phyloP scores from a whole-genome alignment of 2,797 vertebrate genomes.

The Syngnathus acus region DNA sequence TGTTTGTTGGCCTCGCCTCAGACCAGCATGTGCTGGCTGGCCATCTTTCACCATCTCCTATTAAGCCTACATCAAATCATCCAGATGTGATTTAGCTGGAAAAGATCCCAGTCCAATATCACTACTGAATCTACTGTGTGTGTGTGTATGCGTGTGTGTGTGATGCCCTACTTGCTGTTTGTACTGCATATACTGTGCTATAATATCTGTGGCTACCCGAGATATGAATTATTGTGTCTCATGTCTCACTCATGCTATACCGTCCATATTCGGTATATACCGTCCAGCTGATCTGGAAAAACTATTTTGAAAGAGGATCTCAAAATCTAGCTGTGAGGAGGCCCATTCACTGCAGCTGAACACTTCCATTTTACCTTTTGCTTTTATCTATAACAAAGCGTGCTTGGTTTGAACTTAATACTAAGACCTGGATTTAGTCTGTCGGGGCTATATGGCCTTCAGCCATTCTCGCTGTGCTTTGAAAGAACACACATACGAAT shows the following conservation, averaged over 20 bases:
- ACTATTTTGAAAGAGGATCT: conserved; percentile 20
- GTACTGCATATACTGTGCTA: not conserved
- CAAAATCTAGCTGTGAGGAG: conserved; percentile 13
- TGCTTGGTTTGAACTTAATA: not conserved
- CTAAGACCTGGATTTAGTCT: conserved; percentile 6
- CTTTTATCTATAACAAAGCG: conserved; percentile 5
- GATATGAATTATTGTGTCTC: not conserved
- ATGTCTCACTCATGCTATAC: not conserved
- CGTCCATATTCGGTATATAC: too few species aligned
- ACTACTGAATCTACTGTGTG: too few species aligned
- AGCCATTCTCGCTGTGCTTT: not conserved
- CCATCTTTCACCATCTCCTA: not conserved
- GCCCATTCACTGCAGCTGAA: not conserved
- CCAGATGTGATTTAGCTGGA: not conserved
- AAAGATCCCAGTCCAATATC: not conserved
- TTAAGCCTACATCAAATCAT: not conserved
- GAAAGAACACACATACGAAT: not conserved
- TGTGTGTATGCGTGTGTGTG: too few species aligned
- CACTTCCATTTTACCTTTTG: conserved; percentile 6
- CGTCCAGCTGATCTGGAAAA: conserved; percentile 24
- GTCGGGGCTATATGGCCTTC: conserved; percentile 1
- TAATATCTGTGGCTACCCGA: not conserved
- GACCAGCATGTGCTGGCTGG: not conserved
- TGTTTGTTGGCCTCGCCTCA: not conserved
- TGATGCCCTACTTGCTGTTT: not conserved